Base-by-base conservation (phyloP, 2,113 vertebrate genomes). In the Paramisgurnus dabryanus region DNA sequence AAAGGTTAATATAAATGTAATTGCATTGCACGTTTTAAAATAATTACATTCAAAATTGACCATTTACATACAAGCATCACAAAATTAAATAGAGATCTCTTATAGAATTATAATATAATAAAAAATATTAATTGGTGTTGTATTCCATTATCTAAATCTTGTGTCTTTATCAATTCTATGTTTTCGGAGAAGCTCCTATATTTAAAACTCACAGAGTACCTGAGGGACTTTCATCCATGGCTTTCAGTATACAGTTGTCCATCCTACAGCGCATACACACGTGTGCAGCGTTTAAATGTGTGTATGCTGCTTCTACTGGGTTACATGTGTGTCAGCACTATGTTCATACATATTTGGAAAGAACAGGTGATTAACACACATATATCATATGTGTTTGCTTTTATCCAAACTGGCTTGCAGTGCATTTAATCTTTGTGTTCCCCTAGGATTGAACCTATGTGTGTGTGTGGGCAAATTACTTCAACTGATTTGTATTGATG, bases 201-300 rank as follows among this genome's bases (percentile, higher is more conserved):
- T 41, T 79, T 87, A 34, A 93, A 87, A 83, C 87, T 95, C 67
- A 88, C 72, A 0, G 91, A 94, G 81, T 91, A 88, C 80, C 67
- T 95, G 83, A 85, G 93, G 13, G 93, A 95, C 67, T 88, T 92
- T 66, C 94, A 95, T 55, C 67, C 85, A 0, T 95, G 95, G 94
- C 76, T 88, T 5, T 95, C 93, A 0, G 83, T 92, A 41, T 92
- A 83, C 84, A 89, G 87, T 66, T 86, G 88, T n/a, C 93, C 94
- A 1, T 80, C 84, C 0, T 88, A 89, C 47, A 89, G 85, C 43
- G 12, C 78, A 0, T 90, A 92, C 85, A 91, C 86, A 13, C 89
- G 57, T 76, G 83, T 87, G 0, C 90, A 93, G 7, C 92, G 94
- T 12, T 91, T 95, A 8, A 65, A 87, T 0, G 75, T 94, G 65